Evolutionary conservation across 2,888 invertebrate species (phyloP), one percentile per base, ranked within the genome.

Genomic region (Heliothis peltigera): DNA sequence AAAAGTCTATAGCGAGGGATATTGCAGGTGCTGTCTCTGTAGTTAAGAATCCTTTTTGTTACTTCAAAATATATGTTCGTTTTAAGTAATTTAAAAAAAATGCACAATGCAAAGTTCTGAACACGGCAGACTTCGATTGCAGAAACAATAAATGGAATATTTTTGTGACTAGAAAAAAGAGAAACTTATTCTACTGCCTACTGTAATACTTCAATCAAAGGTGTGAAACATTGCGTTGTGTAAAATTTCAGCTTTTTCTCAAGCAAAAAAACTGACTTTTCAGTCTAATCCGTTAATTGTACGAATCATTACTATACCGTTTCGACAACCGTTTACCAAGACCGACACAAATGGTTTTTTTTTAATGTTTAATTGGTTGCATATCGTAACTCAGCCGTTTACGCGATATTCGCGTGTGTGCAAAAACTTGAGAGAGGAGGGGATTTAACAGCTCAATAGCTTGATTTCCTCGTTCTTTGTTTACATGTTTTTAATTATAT

Each of bases 281-380:
- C 72, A 6, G 28, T 12, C 17, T 25, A 51, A 49, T 63, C 22
- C 21, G 49, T 15, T 4, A n/a, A 46, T 32, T 21, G 18, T 25
- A 43, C 18, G 22, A 73, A 32, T 3, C 44, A 52, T 22, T 63
- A 48, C n/a, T 55, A 39, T 10, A 44, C 3, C 7, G 44, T 75
- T 75, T 72, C 63, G 17, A 75, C 55, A 75, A 15, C n/a, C 51
- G 32, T 44, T 70, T 70, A 63, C 51, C 39, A 43, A 75, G 63
- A 49, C 57, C 49, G 49, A 46, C 57, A 43, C 22, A 47, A 51
- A 18, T 19, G 39, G 19, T 6, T 49, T 51, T 71, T 69, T 64
- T 55, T 67, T 51, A n/a, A n/a, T 42, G 28, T 19, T 17, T 70
- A 70, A 75, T 72, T 75, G 51, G 15, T 6, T 17, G 15, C n/a